A percentile compares a stretch with the other conserved stretches of the same genome.
Conservation (phyloP, 2,113 vertebrate genomes). For the Heterotis niloticus region DNA sequence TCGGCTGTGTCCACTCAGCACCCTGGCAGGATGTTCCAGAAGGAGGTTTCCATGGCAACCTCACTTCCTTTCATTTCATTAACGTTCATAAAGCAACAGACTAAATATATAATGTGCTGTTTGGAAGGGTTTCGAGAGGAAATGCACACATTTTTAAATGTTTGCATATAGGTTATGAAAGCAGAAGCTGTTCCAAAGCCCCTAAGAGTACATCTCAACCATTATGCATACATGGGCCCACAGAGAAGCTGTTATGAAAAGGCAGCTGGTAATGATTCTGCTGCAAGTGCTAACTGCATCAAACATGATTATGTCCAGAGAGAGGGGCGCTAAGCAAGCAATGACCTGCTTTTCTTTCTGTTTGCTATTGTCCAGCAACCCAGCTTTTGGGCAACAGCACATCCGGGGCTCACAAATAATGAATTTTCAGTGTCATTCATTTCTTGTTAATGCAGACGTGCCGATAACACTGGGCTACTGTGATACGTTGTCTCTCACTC, state of each 20-base stretch:
- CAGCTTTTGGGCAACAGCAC: slow-evolving; percentile 1
- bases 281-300: background rate
- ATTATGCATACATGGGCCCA: background rate
- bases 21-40: background rate
- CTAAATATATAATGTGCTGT: background rate
- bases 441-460: background rate
- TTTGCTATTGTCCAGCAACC: background rate
- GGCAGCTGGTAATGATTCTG: background rate
- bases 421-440: background rate
- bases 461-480: background rate
- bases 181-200: background rate
- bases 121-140: no score
- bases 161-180: background rate
- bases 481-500: background rate
- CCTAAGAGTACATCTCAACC: slow-evolving; percentile 8
- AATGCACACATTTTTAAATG: background rate
- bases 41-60: slow-evolving; percentile 20
- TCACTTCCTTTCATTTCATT: slow-evolving; percentile 12
- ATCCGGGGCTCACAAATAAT: background rate
- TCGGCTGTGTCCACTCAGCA: background rate
- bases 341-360: background rate
- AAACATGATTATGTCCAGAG: background rate
- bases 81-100: background rate
- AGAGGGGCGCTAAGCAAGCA: slow-evolving; percentile 1
- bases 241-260: slow-evolving; percentile 5